A percentile compares a stretch with the other conserved stretches of the same genome.
Evolutionary conservation across 2,888 invertebrate genomes (phyloP).

Genomic region (Herminia tarsipennalis): DNA sequence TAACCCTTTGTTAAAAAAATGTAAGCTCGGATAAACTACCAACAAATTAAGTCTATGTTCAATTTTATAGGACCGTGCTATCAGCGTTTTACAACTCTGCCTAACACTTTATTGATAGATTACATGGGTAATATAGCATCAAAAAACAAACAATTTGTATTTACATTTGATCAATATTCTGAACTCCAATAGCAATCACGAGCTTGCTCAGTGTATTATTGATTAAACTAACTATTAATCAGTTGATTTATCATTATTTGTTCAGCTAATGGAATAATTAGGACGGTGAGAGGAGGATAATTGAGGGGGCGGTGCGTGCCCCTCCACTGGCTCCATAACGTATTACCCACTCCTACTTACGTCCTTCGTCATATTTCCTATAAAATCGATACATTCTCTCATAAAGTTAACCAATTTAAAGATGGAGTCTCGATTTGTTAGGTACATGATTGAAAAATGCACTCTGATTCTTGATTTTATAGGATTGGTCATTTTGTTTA

Average conservation of each 20-base stretch:
- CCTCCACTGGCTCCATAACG: conserved; percentile 43
- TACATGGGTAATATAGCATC: no score
- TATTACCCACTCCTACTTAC: conserved; percentile 50
- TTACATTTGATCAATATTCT: conserved; percentile 18
- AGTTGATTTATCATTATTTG: conserved; percentile 75
- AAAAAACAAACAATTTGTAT: conserved; percentile 1
- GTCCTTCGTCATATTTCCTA: conserved; percentile 21
- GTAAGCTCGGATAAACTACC: no score
- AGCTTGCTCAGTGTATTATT: conserved; percentile 19
- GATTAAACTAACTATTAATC: conserved; percentile 54
- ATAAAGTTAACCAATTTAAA: conserved; percentile 2
- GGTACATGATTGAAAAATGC: no score
- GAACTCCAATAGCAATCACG: conserved; percentile 21
- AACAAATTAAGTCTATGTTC: no score
- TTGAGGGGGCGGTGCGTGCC: conserved; percentile 49
- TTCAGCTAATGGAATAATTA: conserved; percentile 80
- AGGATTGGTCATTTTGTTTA: no score
- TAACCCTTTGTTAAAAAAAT: no score
- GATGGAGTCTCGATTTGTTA: not conserved
- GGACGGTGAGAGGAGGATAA: conserved; percentile 61
- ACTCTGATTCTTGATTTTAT: no score
- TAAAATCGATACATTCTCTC: conserved; percentile 14
- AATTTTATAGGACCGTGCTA: no score
- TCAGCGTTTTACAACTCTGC: no score
- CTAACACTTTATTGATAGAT: no score